phyloP scores from a whole-genome alignment of 2,113 vertebrate species.

The Chaetorhynchus papuensis region DNA sequence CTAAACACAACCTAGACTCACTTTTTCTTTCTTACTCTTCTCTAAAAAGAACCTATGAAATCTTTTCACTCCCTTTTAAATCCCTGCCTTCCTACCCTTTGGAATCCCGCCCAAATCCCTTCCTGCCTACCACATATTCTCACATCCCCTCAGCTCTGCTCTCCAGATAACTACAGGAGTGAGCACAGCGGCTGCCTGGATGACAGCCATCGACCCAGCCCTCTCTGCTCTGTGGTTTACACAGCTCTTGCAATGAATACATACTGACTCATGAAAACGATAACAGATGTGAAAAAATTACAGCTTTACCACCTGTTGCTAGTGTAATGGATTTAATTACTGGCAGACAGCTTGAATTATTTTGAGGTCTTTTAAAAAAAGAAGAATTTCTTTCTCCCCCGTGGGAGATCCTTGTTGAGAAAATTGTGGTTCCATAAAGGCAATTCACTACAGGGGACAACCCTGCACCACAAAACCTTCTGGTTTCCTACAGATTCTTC shows the following conservation, averaged over 20 bases:
- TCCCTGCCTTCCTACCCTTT: background rate
- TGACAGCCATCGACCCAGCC: background rate
- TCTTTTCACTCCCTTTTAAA: background rate
- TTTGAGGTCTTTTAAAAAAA: conserved; percentile 15
- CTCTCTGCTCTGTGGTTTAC: background rate
- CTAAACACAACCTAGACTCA: background rate
- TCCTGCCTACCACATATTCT: background rate
- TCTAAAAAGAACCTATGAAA: background rate
- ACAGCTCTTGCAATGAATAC: background rate
- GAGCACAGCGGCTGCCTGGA: background rate
- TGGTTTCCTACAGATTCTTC: background rate
- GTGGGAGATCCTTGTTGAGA: background rate
- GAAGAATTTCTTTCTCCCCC: background rate
- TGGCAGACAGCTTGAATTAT: conserved; percentile 22
- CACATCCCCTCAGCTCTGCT: background rate
- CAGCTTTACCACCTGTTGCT: conserved; percentile 31
- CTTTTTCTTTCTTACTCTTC: background rate
- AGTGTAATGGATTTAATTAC: conserved; percentile 46
- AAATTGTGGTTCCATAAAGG: background rate
- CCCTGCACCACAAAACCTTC: background rate
- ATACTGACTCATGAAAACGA: background rate
- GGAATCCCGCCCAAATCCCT: background rate
- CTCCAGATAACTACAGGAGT: background rate
- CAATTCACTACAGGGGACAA: background rate
- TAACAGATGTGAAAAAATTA: conserved; percentile 42